Percentiles rank a stretch among this genome's conserved stretches.
These are phyloP conservation scores for Celastrina argiolus DNA, from an alignment of 2,888 invertebrate genomes.

Conservation along the genomic window DNA sequence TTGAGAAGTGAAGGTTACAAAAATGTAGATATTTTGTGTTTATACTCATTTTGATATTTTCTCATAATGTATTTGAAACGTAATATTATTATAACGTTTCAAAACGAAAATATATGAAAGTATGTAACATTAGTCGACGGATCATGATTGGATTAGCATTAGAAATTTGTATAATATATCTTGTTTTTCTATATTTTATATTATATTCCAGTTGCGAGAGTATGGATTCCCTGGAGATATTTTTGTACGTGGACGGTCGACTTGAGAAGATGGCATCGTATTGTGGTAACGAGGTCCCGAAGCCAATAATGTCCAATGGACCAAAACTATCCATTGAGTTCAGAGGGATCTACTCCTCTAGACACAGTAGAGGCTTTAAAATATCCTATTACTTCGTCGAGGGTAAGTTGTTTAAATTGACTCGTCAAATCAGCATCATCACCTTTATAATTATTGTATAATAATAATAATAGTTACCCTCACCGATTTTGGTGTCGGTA, in stretches of 20 bases:
- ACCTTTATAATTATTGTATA: neutral
- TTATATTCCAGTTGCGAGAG: slow-evolving; percentile 82
- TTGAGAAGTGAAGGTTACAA: no score
- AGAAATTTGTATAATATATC: no score
- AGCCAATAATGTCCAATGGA: slow-evolving; percentile 95
- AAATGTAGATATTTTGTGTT: no score
- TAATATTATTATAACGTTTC: no score
- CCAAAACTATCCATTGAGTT: slow-evolving; percentile 91
- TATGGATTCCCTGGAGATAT: slow-evolving; percentile 87
- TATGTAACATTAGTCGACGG: neutral
- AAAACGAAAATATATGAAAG: no score
- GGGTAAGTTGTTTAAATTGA: slow-evolving; percentile 79
- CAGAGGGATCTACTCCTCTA: slow-evolving; percentile 85
- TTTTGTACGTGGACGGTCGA: slow-evolving; percentile 88
- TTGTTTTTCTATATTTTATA: no score
- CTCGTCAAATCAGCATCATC: neutral
- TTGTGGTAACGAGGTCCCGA: slow-evolving; percentile 89
- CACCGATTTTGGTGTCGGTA: no score
- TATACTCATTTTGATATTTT: no score
- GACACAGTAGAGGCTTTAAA: slow-evolving; percentile 89
- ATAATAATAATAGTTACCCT: no score
- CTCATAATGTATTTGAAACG: no score
- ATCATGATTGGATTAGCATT: no score
- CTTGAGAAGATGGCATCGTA: slow-evolving; percentile 92
- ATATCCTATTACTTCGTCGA: slow-evolving; percentile 92